These are phyloP conservation scores for Megaustenia siamemsis DNA, from an alignment of 2,888 invertebrate species.

Conservation along the genomic window DNA sequence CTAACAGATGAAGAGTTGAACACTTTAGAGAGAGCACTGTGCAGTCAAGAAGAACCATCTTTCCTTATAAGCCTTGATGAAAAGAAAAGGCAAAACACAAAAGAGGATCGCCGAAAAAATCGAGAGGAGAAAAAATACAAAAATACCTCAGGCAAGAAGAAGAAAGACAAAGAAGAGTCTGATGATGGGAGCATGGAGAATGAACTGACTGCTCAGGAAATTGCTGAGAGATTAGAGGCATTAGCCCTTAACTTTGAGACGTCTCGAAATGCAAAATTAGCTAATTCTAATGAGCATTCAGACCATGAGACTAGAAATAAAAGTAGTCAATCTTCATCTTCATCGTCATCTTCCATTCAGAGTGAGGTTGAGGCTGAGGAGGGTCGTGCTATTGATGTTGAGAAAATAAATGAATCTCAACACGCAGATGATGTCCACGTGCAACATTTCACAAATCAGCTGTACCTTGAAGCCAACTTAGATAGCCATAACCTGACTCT, in stretches of 20 bases:
- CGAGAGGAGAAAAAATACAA: conserved; percentile 39
- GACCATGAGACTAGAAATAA: conserved; percentile 33
- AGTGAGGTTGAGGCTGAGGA: conserved; percentile 39
- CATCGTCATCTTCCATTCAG: conserved; percentile 21
- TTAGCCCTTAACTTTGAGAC: conserved; percentile 52
- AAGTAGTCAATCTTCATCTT: conserved; percentile 22
- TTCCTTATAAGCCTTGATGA: conserved; percentile 58
- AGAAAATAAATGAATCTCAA: conserved; percentile 9
- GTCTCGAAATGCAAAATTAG: conserved; percentile 31
- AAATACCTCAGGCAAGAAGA: background rate
- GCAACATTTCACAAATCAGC: conserved; percentile 44
- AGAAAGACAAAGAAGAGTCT: conserved; percentile 32
- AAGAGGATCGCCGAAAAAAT: conserved; percentile 22
- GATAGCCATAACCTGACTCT: conserved; percentile 24
- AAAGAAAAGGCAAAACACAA: conserved; percentile 33
- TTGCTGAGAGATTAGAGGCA: conserved; percentile 52
- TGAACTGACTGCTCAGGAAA: conserved; percentile 52
- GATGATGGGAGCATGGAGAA: conserved; percentile 53
- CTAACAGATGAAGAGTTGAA: conserved; percentile 90
- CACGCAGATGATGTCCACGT: conserved; percentile 13
- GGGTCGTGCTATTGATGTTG: background rate
- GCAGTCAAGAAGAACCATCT: conserved; percentile 87
- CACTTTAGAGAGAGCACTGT: conserved; percentile 91
- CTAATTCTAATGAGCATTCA: conserved; percentile 12
- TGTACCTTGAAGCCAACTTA: conserved; percentile 44